Evolutionary conservation across 2,113 vertebrate genomes (phyloP).

Genomic region (Baryphthengus martii): DNA sequence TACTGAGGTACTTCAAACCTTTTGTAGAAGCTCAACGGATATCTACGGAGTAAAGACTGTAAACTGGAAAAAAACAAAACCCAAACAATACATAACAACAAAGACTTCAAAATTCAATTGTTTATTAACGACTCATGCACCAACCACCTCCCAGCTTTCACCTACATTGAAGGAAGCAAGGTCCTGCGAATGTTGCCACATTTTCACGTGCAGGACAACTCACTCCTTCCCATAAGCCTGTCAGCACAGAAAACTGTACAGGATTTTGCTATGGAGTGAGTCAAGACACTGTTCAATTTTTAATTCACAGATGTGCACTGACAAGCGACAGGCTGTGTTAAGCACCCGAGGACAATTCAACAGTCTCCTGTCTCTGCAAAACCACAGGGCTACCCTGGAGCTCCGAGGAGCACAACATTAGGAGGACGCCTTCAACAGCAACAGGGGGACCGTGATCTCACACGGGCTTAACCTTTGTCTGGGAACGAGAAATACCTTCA

Average conservation of each 20-base stretch:
- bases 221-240: no score
- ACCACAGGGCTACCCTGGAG: background rate
- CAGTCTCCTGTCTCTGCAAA: background rate
- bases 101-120: background rate
- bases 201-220: background rate
- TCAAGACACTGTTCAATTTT: background rate
- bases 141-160: background rate
- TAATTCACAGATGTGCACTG: background rate
- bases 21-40: background rate
- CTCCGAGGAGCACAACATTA: background rate
- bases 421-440: background rate
- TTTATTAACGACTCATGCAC: background rate
- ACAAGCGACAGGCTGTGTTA: background rate
- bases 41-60: background rate
- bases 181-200: background rate
- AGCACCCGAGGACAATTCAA: background rate
- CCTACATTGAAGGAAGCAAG: background rate
- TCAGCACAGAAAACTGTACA: background rate
- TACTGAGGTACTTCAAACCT: background rate
- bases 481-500: background rate
- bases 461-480: background rate
- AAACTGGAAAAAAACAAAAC: background rate
- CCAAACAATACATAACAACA: background rate
- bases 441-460: background rate
- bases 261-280: background rate